Evolutionary conservation across 35 echinoderm and acorn worm species (phyloP).

Genomic region (Apostichopus japonicus): DNA sequence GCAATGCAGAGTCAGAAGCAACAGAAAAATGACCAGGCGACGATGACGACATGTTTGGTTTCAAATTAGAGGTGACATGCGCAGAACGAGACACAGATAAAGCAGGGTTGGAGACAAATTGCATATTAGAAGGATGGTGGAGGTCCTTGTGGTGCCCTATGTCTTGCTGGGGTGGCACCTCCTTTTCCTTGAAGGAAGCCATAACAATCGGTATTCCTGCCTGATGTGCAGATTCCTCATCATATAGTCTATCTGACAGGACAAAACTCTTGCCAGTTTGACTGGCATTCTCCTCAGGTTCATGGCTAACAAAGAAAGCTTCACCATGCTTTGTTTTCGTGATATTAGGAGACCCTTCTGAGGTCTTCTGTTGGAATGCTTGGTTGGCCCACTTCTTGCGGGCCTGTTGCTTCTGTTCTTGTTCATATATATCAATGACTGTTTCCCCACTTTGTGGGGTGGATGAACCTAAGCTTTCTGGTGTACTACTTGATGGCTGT

Average conservation of each 20-base stretch:
- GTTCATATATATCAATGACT: conserved; percentile 68
- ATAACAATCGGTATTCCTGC: conserved; percentile 81
- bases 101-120: conserved; percentile 27
- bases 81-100: conserved; percentile 50
- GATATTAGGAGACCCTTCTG: conserved; percentile 48
- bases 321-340: conserved; percentile 78
- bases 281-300: conserved; percentile 3
- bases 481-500: conserved; percentile 32
- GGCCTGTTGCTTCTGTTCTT: conserved; percentile 32
- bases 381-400: conserved; percentile 54
- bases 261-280: conserved; percentile 76
- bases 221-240: conserved; percentile 60
- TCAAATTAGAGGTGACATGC: conserved; percentile 39
- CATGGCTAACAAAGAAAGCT: conserved; percentile 75
- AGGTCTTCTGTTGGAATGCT: conserved; percentile 4
- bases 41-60: neutral
- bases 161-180: neutral
- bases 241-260: conserved; percentile 66
- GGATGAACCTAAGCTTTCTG: conserved; percentile 76
- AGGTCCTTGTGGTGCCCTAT: conserved; percentile 45
- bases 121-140: conserved; percentile 34
- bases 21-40: conserved; percentile 14
- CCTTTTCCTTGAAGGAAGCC: neutral
- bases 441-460: conserved; percentile 90
- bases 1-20: conserved; percentile 50